Evolutionary conservation across 2,113 vertebrate genomes (phyloP), one percentile per base, ranked within the genome.

Genomic region (Aythya baeri): DNA sequence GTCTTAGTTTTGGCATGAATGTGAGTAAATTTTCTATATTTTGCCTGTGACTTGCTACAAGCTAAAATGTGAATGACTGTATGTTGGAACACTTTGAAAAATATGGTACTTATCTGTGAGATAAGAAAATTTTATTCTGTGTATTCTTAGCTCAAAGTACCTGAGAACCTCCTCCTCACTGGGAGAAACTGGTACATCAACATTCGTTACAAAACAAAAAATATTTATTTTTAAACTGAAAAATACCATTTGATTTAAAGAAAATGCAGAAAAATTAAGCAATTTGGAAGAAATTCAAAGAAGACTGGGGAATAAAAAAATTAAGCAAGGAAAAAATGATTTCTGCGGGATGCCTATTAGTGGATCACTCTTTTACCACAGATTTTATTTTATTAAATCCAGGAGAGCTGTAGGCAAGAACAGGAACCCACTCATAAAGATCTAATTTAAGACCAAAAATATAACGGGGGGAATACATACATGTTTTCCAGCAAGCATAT

Each of bases 1-100:
- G 17, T 59, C 78, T 73, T 65, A 41, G 18, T 88, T 94, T 91
- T 68, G 67, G n/a, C 25, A 50, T 13, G 61, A 44, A 61, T 49
- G 59, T 66, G 83, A 89, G 38, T 36, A 92, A 74, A 50, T 67
- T 71, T 83, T 86, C 77, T 86, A 71, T 77, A 44, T 91, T 93
- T 94, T 96, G 50, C 58, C 71, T 52, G 11, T 87, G 62, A 83
- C 59, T 81, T 82, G 32, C 25, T 78, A 22, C 10, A 70, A 81
- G 38, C 68, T 85, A 52, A 73, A 88, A 86, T 44, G 14, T 49
- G 61, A 94, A 91, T 73, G 79, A 16, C 31, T 27, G 1, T 83
- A 21, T 70, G 46, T 59, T 88, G 54, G 9, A 94, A 26, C 7
- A 21, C 29, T 82, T 89, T 31, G 7, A 63, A 82, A 83, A 50